Evolutionary conservation across 1,140 invertebrate genomes (phyloP).

Genomic region (Brachionus plicatilis): DNA sequence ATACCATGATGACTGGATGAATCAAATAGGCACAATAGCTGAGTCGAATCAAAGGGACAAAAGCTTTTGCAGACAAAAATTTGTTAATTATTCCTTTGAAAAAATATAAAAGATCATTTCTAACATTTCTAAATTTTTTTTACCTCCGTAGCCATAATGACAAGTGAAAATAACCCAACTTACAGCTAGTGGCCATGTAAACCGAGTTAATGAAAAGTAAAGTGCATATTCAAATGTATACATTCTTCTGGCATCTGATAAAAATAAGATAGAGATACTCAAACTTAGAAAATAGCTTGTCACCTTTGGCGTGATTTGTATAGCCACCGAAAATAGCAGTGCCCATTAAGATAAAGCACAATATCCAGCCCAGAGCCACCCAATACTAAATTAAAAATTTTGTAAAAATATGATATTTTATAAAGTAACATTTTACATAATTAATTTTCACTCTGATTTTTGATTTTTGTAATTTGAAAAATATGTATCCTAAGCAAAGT

Average conservation of each 20-base stretch:
- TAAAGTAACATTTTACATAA: neutral
- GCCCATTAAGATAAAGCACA: neutral
- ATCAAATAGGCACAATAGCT: conserved; percentile 84
- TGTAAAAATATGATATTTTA: neutral
- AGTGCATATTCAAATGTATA: conserved; percentile 9
- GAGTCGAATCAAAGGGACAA: conserved; percentile 76
- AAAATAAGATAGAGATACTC: neutral
- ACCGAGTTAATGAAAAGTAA: conserved; percentile 21
- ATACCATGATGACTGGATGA: conserved; percentile 57
- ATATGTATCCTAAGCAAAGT: conserved; percentile 54
- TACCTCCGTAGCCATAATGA: conserved; percentile 53
- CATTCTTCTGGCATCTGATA: conserved; percentile 6
- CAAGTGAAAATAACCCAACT: conserved; percentile 37
- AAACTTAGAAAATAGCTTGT: neutral
- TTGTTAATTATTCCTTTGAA: conserved; percentile 59
- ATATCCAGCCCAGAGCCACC: neutral
- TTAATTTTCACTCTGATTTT: neutral
- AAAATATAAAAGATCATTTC: neutral
- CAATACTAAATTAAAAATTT: neutral
- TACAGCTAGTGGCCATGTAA: conserved; percentile 20
- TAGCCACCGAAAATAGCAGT: conserved; percentile 28
- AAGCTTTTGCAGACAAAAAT: conserved; percentile 69
- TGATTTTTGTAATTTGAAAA: conserved; percentile 14
- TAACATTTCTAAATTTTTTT: neutral
- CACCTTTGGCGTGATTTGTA: neutral